phyloP scores from a whole-genome alignment of 1,140 invertebrate genomes.

The Heterodera carotae region DNA sequence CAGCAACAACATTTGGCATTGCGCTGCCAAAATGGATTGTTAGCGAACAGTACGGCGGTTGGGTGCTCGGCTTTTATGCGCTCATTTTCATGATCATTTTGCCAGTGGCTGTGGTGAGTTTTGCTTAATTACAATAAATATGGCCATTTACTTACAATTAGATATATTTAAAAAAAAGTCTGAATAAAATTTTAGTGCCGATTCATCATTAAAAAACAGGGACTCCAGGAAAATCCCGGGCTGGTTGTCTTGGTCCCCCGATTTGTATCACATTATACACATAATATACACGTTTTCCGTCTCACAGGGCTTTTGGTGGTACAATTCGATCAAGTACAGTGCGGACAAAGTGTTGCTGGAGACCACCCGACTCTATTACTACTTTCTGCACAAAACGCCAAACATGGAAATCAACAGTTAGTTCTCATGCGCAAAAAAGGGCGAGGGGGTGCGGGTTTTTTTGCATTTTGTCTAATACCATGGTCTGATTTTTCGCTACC shows the following conservation, averaged over 20 bases:
- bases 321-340: slow-evolving; percentile 91
- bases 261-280: too few species aligned
- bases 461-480: slow-evolving; percentile 38
- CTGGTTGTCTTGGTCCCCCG: too few species aligned
- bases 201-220: too few species aligned
- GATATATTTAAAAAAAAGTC: too few species aligned
- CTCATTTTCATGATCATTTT: slow-evolving; percentile 96
- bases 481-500: too few species aligned
- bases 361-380: slow-evolving; percentile 92
- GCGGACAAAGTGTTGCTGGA: slow-evolving; percentile 86
- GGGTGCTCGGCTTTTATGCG: slow-evolving; percentile 92
- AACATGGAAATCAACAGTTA: slow-evolving; percentile 85
- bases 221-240: too few species aligned
- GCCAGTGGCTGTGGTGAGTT: slow-evolving; percentile 78
- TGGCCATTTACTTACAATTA: too few species aligned
- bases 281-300: slow-evolving; percentile 31
- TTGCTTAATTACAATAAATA: slow-evolving; percentile 8
- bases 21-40: slow-evolving; percentile 99
- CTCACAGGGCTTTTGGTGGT: slow-evolving; percentile 90
- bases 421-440: too few species aligned
- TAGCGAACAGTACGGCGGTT: slow-evolving; percentile 97
- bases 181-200: too few species aligned
- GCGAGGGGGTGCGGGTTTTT: background rate
- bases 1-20: slow-evolving; percentile 96
- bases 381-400: slow-evolving; percentile 91